Evolutionary conservation across 2,888 invertebrate genomes (phyloP), one percentile per base, ranked within the genome.

Genomic region (Oligia strigilis): DNA sequence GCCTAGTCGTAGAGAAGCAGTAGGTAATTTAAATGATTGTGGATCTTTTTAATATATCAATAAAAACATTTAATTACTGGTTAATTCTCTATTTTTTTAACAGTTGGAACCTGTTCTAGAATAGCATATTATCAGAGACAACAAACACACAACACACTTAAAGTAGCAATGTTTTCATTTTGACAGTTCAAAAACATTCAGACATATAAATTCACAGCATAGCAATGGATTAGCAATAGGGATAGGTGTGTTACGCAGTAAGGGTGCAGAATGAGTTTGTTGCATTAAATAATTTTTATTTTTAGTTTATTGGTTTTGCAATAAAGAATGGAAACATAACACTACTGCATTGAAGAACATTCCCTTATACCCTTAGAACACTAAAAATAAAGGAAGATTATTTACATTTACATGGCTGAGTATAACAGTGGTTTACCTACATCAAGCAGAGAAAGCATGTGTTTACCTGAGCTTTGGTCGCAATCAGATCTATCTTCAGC

Each of bases 401-500:
- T 14, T 9, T 23, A 11, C 3, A n/a, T 40, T 23, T 23, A 8
- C 14, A 23, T 36, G 23, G 4, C 52, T 36, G 19, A 36, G 17
- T 40, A 4, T 75, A 55, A 55, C 2, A 43, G 29, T 14, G 1
- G 1, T 17, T 8, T 29, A 29, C 29, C 29, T 36, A 4, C 17
- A 49, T 4, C 4, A 58, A 77, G 11, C 0, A 52, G 58, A 29
- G 17, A 49, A 62, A 67, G 52, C 60, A 49, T 55, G 13, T 58
- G 9, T 75, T 60, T 88, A 97, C 97, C 94, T 97, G 96, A 49
- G 97, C 96, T 90, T 97, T 97, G 0, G 98, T 97, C 89, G 97
- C 98, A 80, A 98, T 95, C 73, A 98, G 94, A 93, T 98, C 98
- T 55, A 97, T 97, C 91, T 98, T 97, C 87, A 98, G 89, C 71